These are phyloP conservation scores for Colossoma macropomum DNA, from an alignment of 2,113 vertebrate genomes.

Conservation along the genomic window DNA sequence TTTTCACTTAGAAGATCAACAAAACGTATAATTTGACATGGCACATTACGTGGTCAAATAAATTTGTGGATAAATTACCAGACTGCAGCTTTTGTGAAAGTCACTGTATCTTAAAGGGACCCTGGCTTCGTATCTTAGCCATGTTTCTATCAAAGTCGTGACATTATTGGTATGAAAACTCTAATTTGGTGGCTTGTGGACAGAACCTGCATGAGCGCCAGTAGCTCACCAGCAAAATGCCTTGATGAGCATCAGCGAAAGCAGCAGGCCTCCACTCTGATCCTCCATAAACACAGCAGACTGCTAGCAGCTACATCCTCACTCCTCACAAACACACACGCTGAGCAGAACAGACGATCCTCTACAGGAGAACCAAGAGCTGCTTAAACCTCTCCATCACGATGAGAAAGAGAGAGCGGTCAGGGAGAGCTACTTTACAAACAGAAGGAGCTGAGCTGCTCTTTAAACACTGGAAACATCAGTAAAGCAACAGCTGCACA, in stretches of 20 bases:
- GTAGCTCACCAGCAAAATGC: neutral
- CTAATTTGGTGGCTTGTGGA: neutral
- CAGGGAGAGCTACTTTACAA: neutral
- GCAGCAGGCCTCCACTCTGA: constrained; percentile 6
- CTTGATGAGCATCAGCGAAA: neutral
- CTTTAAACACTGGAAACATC: neutral
- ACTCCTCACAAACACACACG: neutral
- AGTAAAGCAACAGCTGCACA: no score
- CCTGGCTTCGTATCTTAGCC: no score
- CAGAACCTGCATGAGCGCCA: neutral
- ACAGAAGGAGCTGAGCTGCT: neutral
- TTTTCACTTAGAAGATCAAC: no score
- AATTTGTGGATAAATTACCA: no score
- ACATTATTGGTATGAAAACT: no score
- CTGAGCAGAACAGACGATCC: neutral
- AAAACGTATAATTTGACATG: no score
- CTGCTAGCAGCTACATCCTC: neutral
- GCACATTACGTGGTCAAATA: no score
- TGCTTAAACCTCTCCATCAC: neutral
- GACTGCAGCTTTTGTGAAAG: no score
- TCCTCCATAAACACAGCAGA: neutral
- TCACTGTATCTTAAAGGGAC: no score
- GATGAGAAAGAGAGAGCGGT: neutral
- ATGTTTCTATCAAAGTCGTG: no score
- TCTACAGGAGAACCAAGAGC: neutral